Conservation (phyloP, 2,113 vertebrate genomes). For the Coptodon rendalli region DNA sequence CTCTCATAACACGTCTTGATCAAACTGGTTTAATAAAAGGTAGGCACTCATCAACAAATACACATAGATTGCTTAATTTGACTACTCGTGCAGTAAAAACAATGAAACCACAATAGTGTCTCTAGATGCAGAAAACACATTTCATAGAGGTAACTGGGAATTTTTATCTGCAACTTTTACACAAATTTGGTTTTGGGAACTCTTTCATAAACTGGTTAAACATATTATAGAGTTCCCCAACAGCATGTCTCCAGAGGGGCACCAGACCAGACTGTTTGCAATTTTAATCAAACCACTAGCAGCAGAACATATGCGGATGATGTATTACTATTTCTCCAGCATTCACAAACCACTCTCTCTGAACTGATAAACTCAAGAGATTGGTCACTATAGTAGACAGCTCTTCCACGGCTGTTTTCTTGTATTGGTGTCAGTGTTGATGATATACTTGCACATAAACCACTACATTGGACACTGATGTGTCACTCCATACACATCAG, state of each 20-base stretch:
- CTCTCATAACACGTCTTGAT: not conserved
- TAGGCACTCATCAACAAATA: not conserved
- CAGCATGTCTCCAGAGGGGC: not conserved
- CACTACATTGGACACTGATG: not conserved
- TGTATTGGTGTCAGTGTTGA: not conserved
- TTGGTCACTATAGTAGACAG: not conserved
- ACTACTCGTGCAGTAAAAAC: not conserved
- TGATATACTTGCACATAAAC: not conserved
- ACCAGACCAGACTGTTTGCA: not conserved
- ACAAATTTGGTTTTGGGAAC: not conserved
- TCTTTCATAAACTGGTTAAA: not conserved
- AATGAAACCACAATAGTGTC: not conserved
- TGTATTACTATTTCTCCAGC: not conserved
- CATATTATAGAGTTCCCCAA: not conserved
- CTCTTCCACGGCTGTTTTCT: not conserved
- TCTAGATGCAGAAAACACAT: not conserved
- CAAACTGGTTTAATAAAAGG: not conserved
- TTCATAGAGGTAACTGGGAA: not conserved
- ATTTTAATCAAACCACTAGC: not conserved
- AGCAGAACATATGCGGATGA: not conserved
- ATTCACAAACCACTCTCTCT: not conserved
- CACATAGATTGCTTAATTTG: not conserved
- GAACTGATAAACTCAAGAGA: not conserved
- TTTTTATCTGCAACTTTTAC: not conserved
- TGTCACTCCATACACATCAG: not conserved